A percentile compares a stretch with the other conserved stretches of the same genome.
These are phyloP conservation scores for Halyomorpha halys DNA, from an alignment of 1,140 invertebrate species.

Conservation along the genomic window DNA sequence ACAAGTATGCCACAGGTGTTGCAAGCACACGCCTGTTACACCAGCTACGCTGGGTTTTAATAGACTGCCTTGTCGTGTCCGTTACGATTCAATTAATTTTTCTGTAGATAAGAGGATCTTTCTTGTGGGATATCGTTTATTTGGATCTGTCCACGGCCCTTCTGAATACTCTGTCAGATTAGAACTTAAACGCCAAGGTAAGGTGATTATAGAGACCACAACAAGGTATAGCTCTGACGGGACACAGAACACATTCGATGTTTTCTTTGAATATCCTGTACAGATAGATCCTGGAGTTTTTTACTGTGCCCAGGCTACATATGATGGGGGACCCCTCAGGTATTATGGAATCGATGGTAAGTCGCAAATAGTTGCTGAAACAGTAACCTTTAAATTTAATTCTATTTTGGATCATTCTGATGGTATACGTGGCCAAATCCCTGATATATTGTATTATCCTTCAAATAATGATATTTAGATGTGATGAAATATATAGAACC, in stretches of 20 bases:
- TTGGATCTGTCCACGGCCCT: conserved; percentile 81
- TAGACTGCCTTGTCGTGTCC: conserved; percentile 83
- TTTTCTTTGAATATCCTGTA: conserved; percentile 85
- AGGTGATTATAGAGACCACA: conserved; percentile 75
- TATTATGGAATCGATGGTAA: conserved; percentile 90
- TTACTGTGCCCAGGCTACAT: conserved; percentile 78
- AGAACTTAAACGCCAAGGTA: conserved; percentile 72
- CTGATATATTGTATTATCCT: conserved; percentile 85
- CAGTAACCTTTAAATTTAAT: conserved; percentile 87
- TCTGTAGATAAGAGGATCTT: conserved; percentile 85
- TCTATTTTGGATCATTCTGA: conserved; percentile 91
- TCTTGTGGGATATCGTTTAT: conserved; percentile 82
- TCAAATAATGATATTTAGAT: no score
- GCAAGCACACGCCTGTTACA: conserved; percentile 86
- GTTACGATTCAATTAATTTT: conserved; percentile 87
- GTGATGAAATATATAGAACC: no score
- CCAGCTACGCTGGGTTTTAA: conserved; percentile 90
- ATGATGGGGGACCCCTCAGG: conserved; percentile 81
- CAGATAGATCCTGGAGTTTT: conserved; percentile 82
- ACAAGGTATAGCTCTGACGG: conserved; percentile 89
- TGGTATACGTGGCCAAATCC: conserved; percentile 87
- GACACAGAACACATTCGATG: conserved; percentile 85
- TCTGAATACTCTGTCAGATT: conserved; percentile 85
- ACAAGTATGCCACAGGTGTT: conserved; percentile 84
- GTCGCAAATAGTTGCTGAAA: conserved; percentile 77